These are phyloP conservation scores for Ceuthmochares aereus DNA, from an alignment of 2,113 vertebrate genomes.

Conservation along the genomic window DNA sequence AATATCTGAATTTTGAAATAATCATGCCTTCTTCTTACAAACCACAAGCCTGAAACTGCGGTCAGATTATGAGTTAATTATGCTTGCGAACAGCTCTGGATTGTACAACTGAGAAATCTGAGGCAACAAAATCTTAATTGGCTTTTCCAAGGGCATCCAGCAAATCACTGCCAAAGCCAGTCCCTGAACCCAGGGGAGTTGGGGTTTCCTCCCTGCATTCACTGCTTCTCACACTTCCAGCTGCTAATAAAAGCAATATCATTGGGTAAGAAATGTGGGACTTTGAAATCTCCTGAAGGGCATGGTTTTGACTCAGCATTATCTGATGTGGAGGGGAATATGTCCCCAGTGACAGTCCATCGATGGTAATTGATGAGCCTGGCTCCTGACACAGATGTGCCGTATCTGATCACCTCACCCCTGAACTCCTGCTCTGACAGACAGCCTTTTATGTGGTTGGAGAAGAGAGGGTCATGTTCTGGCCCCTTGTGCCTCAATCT, in stretches of 20 bases:
- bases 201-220: neutral
- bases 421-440: neutral
- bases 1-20: constrained; percentile 22
- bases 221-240: neutral
- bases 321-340: neutral
- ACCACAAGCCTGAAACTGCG: neutral
- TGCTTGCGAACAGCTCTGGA: neutral
- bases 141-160: constrained; percentile 63
- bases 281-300: neutral
- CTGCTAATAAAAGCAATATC: neutral
- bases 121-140: constrained; percentile 43
- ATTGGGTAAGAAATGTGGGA: neutral
- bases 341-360: neutral
- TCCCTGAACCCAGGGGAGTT: neutral
- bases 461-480: neutral
- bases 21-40: neutral
- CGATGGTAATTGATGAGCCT: neutral
- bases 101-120: constrained; percentile 26
- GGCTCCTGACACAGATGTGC: neutral
- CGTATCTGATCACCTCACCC: neutral
- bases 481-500: neutral
- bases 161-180: constrained; percentile 11
- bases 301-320: neutral
- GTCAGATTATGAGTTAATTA: constrained; percentile 48
- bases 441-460: neutral